Evolutionary conservation across 1,140 invertebrate species (phyloP).

Genomic region (Batillaria attramentaria): DNA sequence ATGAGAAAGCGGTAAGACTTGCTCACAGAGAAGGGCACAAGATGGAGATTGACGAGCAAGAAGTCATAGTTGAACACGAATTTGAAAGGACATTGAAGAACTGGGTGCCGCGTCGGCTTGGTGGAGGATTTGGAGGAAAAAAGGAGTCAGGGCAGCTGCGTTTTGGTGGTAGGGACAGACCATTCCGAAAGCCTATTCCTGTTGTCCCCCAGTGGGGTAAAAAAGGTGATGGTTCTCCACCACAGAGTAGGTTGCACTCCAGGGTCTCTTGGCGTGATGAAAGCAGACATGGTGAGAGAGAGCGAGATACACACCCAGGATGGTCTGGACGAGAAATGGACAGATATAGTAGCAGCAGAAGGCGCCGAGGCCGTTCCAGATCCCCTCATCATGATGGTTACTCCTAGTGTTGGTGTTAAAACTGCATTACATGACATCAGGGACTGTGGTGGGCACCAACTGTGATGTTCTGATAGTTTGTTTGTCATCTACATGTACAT

Average conservation of each 20-base stretch:
- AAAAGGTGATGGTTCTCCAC: too few species aligned
- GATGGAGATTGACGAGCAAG: slow-evolving; percentile 79
- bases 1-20: slow-evolving; percentile 76
- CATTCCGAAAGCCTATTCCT: slow-evolving; percentile 74
- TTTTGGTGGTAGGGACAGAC: slow-evolving; percentile 86
- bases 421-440: too few species aligned
- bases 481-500: too few species aligned
- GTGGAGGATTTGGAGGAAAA: slow-evolving; percentile 89
- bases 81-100: slow-evolving; percentile 77
- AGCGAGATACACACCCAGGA: slow-evolving; percentile 1
- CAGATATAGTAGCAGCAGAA: too few species aligned
- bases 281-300: too few species aligned
- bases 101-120: slow-evolving; percentile 88
- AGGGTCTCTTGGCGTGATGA: too few species aligned
- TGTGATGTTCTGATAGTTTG: too few species aligned
- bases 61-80: slow-evolving; percentile 76
- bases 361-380: background rate
- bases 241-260: too few species aligned
- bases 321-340: slow-evolving; percentile 14
- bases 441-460: too few species aligned
- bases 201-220: too few species aligned
- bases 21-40: slow-evolving; percentile 78
- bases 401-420: too few species aligned
- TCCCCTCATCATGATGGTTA: background rate
- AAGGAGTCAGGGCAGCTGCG: slow-evolving; percentile 91